phyloP scores from a whole-genome alignment of 2,113 vertebrate species.

The Cercopithecus mona region DNA sequence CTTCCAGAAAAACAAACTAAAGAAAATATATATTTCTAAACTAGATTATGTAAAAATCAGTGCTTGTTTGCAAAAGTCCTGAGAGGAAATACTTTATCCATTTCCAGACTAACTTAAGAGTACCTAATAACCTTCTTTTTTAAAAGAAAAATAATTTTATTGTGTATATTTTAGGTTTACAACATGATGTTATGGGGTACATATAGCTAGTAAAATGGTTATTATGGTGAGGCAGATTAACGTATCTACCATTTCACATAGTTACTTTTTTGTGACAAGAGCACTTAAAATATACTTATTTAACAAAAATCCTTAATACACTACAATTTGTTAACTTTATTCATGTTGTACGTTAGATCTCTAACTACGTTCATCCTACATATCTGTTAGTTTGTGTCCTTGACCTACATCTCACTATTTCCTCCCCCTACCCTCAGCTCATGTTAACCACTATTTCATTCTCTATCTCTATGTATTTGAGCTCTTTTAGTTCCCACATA shows the following conservation, averaged over 20 bases:
- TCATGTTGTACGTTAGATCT: not conserved
- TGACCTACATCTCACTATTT: not conserved
- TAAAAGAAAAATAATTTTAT: not conserved
- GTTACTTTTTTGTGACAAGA: not conserved
- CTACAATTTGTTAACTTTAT: not conserved
- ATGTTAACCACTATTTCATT: not conserved
- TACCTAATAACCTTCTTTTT: not conserved
- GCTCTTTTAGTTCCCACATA: not conserved
- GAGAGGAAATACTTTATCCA: conserved; percentile 19
- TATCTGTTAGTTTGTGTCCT: not conserved
- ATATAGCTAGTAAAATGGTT: not conserved
- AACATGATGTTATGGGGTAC: not conserved
- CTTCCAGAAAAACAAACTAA: not conserved
- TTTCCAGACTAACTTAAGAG: conserved; percentile 41
- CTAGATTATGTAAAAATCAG: conserved; percentile 37
- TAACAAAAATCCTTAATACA: not conserved
- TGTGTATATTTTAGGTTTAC: not conserved
- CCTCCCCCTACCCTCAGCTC: not conserved
- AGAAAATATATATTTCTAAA: conserved; percentile 28
- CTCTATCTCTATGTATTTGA: not conserved
- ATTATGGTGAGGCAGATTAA: not conserved
- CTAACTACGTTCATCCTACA: not conserved
- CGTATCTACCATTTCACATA: not conserved
- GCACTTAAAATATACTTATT: not conserved
- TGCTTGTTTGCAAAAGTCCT: conserved; percentile 40